A percentile compares a stretch with the other conserved stretches of the same genome.
Evolutionary conservation across 2,888 invertebrate species (phyloP).

Genomic region (Drosophila phalerata): DNA sequence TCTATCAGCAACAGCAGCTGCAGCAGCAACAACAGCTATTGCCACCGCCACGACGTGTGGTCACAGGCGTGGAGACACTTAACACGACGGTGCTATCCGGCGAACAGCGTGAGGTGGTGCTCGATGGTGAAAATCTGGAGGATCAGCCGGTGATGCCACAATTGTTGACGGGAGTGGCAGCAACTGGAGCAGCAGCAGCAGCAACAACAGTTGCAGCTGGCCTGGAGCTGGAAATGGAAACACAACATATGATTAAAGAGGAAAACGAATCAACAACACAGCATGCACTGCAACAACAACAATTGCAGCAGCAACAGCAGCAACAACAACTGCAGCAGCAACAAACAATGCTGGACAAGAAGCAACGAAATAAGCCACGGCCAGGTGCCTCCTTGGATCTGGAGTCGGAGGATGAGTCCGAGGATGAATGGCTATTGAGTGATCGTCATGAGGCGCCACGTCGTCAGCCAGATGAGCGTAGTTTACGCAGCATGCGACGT

Average conservation of each 20-base stretch:
- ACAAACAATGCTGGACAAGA: slow-evolving; percentile 58
- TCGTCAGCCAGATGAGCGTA: slow-evolving; percentile 78
- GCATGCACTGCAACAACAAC: background rate
- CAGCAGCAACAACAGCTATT: slow-evolving; percentile 54
- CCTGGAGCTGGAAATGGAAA: slow-evolving; percentile 14
- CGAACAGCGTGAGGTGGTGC: slow-evolving; percentile 87
- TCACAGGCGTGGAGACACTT: slow-evolving; percentile 87
- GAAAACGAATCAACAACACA: slow-evolving; percentile 9
- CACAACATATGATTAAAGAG: slow-evolving; percentile 24
- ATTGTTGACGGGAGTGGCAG: background rate
- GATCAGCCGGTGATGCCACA: slow-evolving; percentile 73
- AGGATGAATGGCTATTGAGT: slow-evolving; percentile 67
- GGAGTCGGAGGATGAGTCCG: slow-evolving; percentile 83
- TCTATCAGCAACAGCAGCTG: slow-evolving; percentile 34
- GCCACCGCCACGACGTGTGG: slow-evolving; percentile 85
- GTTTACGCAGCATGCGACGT: slow-evolving; percentile 56
- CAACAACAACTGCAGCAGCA: slow-evolving; percentile 17
- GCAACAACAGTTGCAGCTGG: slow-evolving; percentile 10
- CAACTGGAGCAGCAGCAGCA: slow-evolving; percentile 1
- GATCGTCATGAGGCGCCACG: slow-evolving; percentile 76
- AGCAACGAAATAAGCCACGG: slow-evolving; percentile 36
- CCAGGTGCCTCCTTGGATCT: slow-evolving; percentile 57
- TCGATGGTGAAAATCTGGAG: slow-evolving; percentile 88
- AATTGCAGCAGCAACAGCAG: slow-evolving; percentile 21
- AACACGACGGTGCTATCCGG: slow-evolving; percentile 64